Evolutionary conservation across 2,113 vertebrate genomes (phyloP), one percentile per base, ranked within the genome.

Genomic region (Willisornis vidua): DNA sequence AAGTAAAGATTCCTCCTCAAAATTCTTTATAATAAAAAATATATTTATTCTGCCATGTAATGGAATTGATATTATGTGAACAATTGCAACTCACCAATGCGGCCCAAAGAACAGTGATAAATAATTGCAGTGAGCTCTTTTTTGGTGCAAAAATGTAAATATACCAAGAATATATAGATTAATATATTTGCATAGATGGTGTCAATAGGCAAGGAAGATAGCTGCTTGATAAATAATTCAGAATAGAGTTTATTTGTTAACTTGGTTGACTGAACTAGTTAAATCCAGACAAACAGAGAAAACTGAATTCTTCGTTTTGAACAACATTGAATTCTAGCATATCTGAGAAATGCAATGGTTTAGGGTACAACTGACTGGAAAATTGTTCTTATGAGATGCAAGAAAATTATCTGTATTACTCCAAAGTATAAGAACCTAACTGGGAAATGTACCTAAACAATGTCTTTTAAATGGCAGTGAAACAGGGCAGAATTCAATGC

Each of bases 401-500:
- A 68, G 9, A 67, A 52, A 37, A 11, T 28, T 45, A 41, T 61
- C 23, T 73, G 9, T 72, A 11, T 65, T 73, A n/a, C 45, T 57
- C 22, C 5, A 28, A 85, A 73, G n/a, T 63, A 41, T 8, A 49
- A 16, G 26, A 77, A 33, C 4, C 8, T 49, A 68, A 20, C n/a
- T 49, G 54, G 19, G 18, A 77, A 72, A 86, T 41, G 23, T 61
- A n/a, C 6, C 19, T 24, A 37, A 75, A 74, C 4, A 57, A 20
- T 71, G 57, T 43, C 4, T 51, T 94, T 79, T 80, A 70, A 87
- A 85, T 33, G 55, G 33, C 55, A 94, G 48, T 46, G 92, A 85
- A 91, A 92, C 5, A 25, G 28, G 43, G 29, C 88, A 89, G 86
- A 89, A 83, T 88, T 93, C 90, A 80, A 68, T 89, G 79, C 55